These are phyloP conservation scores for Apodemia mormo DNA, from an alignment of 2,888 invertebrate species.

Conservation along the genomic window DNA sequence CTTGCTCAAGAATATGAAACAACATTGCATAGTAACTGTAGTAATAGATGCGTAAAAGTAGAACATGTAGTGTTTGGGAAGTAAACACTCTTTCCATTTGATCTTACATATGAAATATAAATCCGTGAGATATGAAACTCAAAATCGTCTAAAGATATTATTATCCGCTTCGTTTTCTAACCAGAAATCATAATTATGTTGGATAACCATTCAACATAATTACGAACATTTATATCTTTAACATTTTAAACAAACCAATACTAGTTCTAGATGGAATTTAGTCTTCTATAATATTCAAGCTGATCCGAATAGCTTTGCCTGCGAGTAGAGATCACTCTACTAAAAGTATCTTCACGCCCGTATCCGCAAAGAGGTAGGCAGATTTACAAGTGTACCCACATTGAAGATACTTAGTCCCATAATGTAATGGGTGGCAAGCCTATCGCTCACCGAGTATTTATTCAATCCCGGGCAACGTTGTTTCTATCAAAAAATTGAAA, in stretches of 20 bases:
- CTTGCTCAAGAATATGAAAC: not conserved
- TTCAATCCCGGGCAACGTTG: too few relatives aligned
- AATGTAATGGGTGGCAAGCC: too few relatives aligned
- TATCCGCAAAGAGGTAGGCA: too few relatives aligned
- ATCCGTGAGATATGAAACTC: conserved; percentile 21
- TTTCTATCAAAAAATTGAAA: too few relatives aligned
- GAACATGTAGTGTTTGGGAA: conserved; percentile 25
- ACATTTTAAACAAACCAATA: not conserved
- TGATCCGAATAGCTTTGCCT: too few relatives aligned
- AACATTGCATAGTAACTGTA: conserved; percentile 8
- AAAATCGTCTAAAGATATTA: conserved; percentile 10
- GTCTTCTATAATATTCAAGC: not conserved
- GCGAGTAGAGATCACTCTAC: too few relatives aligned
- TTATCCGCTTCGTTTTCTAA: not conserved
- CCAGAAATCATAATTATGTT: too few relatives aligned
- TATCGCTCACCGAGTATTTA: too few relatives aligned
- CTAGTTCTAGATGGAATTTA: not conserved
- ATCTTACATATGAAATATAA: conserved; percentile 29
- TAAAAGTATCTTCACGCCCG: too few relatives aligned
- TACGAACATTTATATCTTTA: not conserved
- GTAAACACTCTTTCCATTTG: conserved; percentile 31
- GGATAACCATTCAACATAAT: not conserved
- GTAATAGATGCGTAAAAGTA: conserved; percentile 16
- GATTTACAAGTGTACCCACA: too few relatives aligned
- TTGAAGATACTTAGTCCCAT: too few relatives aligned